Evolutionary conservation across 2,888 invertebrate genomes (phyloP), one percentile per base, ranked within the genome.

Genomic region (Cheilosia vernalis): DNA sequence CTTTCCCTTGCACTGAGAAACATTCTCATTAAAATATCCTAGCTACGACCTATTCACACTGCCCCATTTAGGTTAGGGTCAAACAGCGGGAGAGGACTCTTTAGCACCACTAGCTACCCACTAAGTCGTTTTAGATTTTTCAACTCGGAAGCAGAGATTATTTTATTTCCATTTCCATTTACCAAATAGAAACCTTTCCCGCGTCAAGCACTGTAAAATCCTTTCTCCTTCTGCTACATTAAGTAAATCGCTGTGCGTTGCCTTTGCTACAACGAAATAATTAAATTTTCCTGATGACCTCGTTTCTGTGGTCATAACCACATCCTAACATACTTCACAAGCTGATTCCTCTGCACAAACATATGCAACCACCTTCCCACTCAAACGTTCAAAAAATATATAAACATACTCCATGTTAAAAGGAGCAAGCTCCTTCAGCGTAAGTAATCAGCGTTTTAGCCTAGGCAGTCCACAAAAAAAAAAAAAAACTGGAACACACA

Each of bases 371-470:
- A 17, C 21, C 44, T 37, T 37, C 17, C 19, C 15, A n/a, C 27
- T 56, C 47, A 37, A 21, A 19, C 17, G 27, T 33, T 33, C 9
- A 15, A 19, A 49, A 61, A 24, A 42, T 9, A 30, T 30, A 6
- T 9, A 7, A 13, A 27, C 40, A 64, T 15, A 40, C n/a, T n/a
- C 27, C 51, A 40, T 19, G 15, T 74, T 72, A 10, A 82, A 66
- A 47, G 17, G 42, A 72, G 17, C 7, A 72, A 72, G 47, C 40
- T 72, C 56, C 67, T 67, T 82, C 9, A 61, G 72, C 51, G 47
- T 53, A 73, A 83, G 82, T 83, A 83, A 83, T 83, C 82, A 83
- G 73, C 60, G 61, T 51, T 83, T 72, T 66, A 67, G 61, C 55
- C 61, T 51, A 72, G 33, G 47, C 64, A 49, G 13, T 13, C 49